Base-by-base conservation (phyloP, 1,140 invertebrate species). In the Heliconius melpomene region DNA sequence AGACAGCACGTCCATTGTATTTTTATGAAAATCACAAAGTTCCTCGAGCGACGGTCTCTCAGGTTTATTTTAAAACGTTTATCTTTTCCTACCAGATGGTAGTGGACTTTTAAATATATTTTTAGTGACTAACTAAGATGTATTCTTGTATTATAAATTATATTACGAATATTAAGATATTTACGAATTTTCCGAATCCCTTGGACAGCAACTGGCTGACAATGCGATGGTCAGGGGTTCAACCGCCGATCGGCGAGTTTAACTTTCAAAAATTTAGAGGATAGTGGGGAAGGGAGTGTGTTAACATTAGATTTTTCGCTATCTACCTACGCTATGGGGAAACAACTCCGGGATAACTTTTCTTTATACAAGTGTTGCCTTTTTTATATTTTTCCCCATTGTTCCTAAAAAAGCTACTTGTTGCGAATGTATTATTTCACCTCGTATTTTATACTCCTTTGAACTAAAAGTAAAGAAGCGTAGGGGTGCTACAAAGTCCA, bases 11-110 rank as follows among this genome's bases (percentile, higher is more conserved):
- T 13, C 54, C 20, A 60, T 60, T 60, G 54, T 60, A 60, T 60
- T 60, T 60, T 60, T 60, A 60, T 60, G 54, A 60, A 60, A 60
- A 60, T 60, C 54, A 60, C 54, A 60, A 60, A 60, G 54, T 60
- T 60, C 54, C 54, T 60, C n/a, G 54, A 60, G 54, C 54, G 8
- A 57, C n/a, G 6, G 54, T 57, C 54, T 20, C n/a, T 60, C 54
- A n/a, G 54, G 54, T 60, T 60, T 60, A 60, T 60, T 60, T 60
- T 26, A 60, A 60, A 60, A 11, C 54, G 54, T 60, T 60, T 60
- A 60, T 60, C 54, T 60, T 60, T 60, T 23, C 8, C 54, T 20
- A 23, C 20, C 54, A 60, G 54, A 60, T 60, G 54, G 7, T 60
- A 23, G 54, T 60, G 50, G 16, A 52, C n/a, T 60, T 60, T 60